Evolutionary conservation across 2,888 invertebrate genomes (phyloP).

Genomic region (Pachliopta kotzebuea): DNA sequence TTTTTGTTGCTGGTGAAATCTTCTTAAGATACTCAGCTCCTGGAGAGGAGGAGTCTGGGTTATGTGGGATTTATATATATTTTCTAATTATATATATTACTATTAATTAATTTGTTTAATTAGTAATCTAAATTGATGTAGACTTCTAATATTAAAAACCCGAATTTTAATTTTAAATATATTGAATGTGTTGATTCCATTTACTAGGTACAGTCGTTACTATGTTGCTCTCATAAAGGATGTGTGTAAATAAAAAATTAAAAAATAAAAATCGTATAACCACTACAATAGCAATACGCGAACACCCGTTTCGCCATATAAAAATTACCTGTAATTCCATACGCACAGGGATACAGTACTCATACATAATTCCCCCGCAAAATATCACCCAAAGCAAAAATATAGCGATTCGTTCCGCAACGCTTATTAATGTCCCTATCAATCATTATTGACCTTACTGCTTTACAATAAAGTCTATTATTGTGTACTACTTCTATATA

Average conservation of each 20-base stretch:
- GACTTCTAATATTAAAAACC: no score
- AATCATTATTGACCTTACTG: conserved; percentile 6
- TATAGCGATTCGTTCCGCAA: conserved; percentile 29
- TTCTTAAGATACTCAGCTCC: no score
- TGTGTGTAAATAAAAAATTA: conserved; percentile 22
- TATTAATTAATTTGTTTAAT: no score
- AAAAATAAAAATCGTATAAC: conserved; percentile 26
- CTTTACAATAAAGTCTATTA: conserved; percentile 3
- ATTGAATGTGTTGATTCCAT: background rate
- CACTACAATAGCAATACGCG: conserved; percentile 15
- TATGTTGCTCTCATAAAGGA: conserved; percentile 3
- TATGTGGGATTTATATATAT: no score
- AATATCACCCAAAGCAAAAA: conserved; percentile 31
- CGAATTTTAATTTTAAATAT: no score
- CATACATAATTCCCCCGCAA: conserved; percentile 29
- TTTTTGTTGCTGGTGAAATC: no score
- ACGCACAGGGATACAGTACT: conserved; percentile 8
- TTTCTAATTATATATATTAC: no score
- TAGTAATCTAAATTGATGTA: no score
- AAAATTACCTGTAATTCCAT: conserved; percentile 28
- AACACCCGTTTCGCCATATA: conserved; percentile 23
- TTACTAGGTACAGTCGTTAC: background rate
- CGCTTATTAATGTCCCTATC: conserved; percentile 15
- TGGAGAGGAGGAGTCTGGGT: no score
- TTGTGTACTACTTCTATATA: background rate